These are phyloP conservation scores for Guaruba guarouba DNA, from an alignment of 2,113 vertebrate genomes.

Conservation along the genomic window DNA sequence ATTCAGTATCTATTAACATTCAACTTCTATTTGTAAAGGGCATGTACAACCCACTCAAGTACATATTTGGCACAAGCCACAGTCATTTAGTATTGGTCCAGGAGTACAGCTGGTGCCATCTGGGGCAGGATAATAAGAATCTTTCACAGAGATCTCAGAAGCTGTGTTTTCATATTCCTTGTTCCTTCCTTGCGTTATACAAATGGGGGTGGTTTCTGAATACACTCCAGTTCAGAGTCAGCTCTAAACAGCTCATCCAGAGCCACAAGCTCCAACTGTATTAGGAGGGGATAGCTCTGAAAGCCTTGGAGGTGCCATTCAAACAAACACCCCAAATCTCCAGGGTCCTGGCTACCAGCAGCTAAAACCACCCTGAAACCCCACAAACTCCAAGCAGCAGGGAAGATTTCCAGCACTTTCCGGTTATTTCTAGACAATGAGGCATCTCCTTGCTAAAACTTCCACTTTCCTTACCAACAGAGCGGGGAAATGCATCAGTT, in stretches of 20 bases:
- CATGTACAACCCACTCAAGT: slow-evolving; percentile 61
- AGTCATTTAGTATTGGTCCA: slow-evolving; percentile 39
- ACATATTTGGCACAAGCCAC: slow-evolving; percentile 67
- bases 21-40: slow-evolving; percentile 61
- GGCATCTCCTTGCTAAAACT: background rate
- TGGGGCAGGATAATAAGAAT: slow-evolving; percentile 62
- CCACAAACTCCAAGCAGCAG: background rate
- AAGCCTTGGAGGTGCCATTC: background rate
- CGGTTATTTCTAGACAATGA: background rate
- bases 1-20: slow-evolving; percentile 51
- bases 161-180: slow-evolving; percentile 42
- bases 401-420: background rate
- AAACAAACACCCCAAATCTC: background rate
- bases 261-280: background rate
- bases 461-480: background rate
- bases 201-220: background rate
- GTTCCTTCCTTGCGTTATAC: background rate
- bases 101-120: slow-evolving; percentile 65
- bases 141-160: slow-evolving; percentile 63
- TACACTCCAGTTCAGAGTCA: background rate
- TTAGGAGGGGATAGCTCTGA: background rate
- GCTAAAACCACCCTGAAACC: background rate
- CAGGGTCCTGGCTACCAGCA: background rate
- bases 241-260: background rate
- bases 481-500: background rate